Base-by-base conservation (phyloP, 1,140 invertebrate genomes). In the Pomphorhynchus laevis region DNA sequence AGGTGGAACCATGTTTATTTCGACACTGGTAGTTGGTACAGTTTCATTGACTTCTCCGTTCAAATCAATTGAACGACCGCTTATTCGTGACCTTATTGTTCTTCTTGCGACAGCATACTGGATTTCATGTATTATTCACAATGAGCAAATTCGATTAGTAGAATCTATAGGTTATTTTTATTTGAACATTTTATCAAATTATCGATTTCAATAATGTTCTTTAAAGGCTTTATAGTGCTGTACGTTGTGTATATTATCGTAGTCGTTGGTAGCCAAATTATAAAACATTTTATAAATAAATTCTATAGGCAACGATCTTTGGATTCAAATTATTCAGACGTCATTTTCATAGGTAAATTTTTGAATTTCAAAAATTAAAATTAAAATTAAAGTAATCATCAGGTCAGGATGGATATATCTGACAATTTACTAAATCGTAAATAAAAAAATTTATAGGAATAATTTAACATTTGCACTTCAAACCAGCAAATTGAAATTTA, bases 21-120 rank as follows among this genome's bases (percentile, higher is more conserved):
- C 17, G 3, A 59, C 64, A 1, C 53, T 69, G 3, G 66, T 71
- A 16, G 63, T 63, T 5, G 69, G 68, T 2, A 53, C 62, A 5
- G 62, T 72, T 2, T 58, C 63, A 17, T 45, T 68, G 9, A 50
- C 56, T 27, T 50, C 55, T 9, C 67, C 68, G 1, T 71, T 71
- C 50, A 53, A 61, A 35, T 49, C 64, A 16, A 59, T 62, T 50
- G 46, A 64, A 44, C 52, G 64, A 31, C 65, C 65, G 18, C 62
- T 70, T 45, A 48, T 70, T 18, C 53, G 70, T n/a, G 69, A 72
- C 50, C 55, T 65, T 8, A 56, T 59, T 23, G 71, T 71, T 50
- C 70, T 68, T 48, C 50, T 69, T 6, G 45, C 56, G 12, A 58
- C 67, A 16, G 50, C 57, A 0, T 61, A 53, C 39, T 63, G 61